Evolutionary conservation across 2,797 vertebrate genomes (phyloP).

Genomic region (Fundulus diaphanus): DNA sequence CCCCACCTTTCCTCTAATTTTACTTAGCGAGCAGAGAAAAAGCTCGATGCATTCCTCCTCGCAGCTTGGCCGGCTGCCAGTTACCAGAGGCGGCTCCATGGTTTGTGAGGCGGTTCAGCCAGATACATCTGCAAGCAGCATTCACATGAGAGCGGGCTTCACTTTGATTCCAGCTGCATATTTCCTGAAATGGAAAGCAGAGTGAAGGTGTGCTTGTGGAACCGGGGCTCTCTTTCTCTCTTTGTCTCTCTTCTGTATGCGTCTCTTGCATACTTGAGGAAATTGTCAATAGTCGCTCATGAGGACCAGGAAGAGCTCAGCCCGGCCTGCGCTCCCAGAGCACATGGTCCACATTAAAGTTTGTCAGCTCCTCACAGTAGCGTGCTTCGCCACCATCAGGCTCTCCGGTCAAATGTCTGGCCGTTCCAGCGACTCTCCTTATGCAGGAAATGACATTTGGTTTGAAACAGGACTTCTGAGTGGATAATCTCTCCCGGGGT

Average conservation of each 20-base stretch:
- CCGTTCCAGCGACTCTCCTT: conserved; percentile 43
- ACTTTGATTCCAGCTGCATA: conserved; percentile 58
- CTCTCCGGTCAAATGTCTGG: conserved; percentile 41
- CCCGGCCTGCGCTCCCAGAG: conserved; percentile 13
- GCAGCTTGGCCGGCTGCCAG: conserved; percentile 30
- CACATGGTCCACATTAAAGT: conserved; percentile 72
- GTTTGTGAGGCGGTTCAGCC: conserved; percentile 17
- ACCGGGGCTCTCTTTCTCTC: conserved; percentile 25
- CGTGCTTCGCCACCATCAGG: conserved; percentile 26
- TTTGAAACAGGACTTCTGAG: conserved; percentile 59
- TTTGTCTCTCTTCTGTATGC: conserved; percentile 50
- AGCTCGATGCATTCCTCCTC: conserved; percentile 24
- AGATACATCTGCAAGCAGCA: conserved; percentile 12
- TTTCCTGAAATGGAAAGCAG: conserved; percentile 7
- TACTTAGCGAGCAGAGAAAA: conserved; percentile 15
- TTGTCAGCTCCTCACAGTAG: conserved; percentile 34
- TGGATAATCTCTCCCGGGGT: conserved; percentile 61
- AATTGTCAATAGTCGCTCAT: conserved; percentile 74
- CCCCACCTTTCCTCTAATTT: conserved; percentile 25
- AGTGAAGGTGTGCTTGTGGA: not conserved
- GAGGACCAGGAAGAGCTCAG: conserved; percentile 44
- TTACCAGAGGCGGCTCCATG: conserved; percentile 26
- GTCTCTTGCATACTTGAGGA: conserved; percentile 76
- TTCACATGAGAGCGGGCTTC: conserved; percentile 45
- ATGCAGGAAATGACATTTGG: conserved; percentile 65